A percentile compares a stretch with the other conserved stretches of the same genome.
These are phyloP conservation scores for Erebia epiphron DNA, from an alignment of 2,888 invertebrate genomes.

Conservation along the genomic window DNA sequence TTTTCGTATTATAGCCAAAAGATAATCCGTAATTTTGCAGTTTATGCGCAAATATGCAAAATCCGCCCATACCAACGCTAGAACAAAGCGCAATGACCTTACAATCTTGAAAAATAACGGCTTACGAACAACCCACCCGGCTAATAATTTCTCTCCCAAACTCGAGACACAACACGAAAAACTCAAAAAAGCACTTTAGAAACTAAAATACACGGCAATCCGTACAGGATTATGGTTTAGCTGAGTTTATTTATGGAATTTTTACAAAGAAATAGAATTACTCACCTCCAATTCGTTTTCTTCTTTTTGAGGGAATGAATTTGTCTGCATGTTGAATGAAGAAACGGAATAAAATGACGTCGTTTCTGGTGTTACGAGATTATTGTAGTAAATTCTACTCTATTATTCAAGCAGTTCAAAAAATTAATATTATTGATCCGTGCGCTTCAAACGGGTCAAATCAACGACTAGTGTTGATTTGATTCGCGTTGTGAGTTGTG, in stretches of 20 bases:
- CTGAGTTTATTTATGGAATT: slow-evolving; percentile 2
- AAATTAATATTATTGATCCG: too few relatives aligned
- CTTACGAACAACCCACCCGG: slow-evolving; percentile 47
- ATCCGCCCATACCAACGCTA: slow-evolving; percentile 53
- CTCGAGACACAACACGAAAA: slow-evolving; percentile 31
- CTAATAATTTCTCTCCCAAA: slow-evolving; percentile 41
- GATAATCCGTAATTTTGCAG: slow-evolving; percentile 43
- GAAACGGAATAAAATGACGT: slow-evolving; percentile 42
- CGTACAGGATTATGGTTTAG: neutral
- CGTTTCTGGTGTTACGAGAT: slow-evolving; percentile 31
- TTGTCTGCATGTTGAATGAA: slow-evolving; percentile 33
- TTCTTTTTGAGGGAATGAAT: slow-evolving; percentile 65
- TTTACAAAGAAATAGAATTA: slow-evolving; percentile 52
- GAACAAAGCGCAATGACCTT: slow-evolving; percentile 71
- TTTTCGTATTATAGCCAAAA: slow-evolving; percentile 23
- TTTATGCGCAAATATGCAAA: slow-evolving; percentile 49
- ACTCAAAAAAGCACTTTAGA: neutral
- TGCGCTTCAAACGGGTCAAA: too few relatives aligned
- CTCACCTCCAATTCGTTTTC: slow-evolving; percentile 66
- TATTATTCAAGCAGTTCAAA: too few relatives aligned
- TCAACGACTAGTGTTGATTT: too few relatives aligned
- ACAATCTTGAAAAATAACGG: slow-evolving; percentile 80
- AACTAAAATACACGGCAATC: slow-evolving; percentile 6
- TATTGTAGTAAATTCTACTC: slow-evolving; percentile 8
- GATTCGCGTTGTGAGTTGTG: too few relatives aligned